These are phyloP conservation scores for Chymomyza caudatula DNA, from an alignment of 2,888 invertebrate genomes.

Conservation along the genomic window DNA sequence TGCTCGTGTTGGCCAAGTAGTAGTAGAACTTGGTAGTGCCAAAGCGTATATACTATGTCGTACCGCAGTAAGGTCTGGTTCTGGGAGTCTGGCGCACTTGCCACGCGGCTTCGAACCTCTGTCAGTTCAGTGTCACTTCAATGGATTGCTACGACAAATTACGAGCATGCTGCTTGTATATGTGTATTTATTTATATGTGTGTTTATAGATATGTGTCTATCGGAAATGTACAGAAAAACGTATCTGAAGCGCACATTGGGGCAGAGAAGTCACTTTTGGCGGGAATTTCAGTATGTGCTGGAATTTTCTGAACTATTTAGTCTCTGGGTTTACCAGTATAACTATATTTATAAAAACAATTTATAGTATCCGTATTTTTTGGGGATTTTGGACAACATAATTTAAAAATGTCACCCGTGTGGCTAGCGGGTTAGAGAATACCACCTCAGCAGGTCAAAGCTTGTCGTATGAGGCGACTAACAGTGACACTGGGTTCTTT, in stretches of 20 bases:
- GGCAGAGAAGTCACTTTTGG: no score
- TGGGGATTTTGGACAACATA: no score
- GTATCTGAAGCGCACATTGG: conserved; percentile 10
- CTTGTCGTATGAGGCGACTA: no score
- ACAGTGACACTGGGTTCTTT: no score
- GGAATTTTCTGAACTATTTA: no score
- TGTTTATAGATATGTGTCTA: conserved; percentile 22
- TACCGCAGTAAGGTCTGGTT: neutral
- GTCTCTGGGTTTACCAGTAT: no score
- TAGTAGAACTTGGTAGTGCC: conserved; percentile 15
- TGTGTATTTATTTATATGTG: neutral
- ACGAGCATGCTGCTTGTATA: neutral
- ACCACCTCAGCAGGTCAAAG: no score
- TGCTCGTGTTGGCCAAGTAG: conserved; percentile 24
- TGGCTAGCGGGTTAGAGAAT: no score
- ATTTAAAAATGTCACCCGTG: no score
- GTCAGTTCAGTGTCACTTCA: conserved; percentile 31
- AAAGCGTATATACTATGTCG: neutral
- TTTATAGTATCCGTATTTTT: no score
- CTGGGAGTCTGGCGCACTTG: neutral
- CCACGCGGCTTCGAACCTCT: neutral
- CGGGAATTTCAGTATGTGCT: no score
- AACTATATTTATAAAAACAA: no score
- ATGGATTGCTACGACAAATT: conserved; percentile 51
- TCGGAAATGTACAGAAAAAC: conserved; percentile 29